Base-by-base conservation (phyloP, 2,113 vertebrate genomes). In the Cyprinodon brontotheroides region DNA sequence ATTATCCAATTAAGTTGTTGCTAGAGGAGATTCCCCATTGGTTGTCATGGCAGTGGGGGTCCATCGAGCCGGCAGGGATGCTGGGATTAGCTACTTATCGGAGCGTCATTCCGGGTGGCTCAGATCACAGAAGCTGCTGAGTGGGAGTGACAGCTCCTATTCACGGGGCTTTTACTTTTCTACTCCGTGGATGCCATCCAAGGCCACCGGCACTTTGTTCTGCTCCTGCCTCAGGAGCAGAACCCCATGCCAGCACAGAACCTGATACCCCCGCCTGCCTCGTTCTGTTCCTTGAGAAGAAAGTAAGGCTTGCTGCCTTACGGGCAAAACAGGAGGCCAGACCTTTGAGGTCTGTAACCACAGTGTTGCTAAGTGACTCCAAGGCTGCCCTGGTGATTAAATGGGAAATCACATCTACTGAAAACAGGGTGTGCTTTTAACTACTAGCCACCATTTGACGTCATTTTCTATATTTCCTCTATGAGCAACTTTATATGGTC, bases 1-100 rank as follows among this genome's bases (percentile, higher is more conserved):
- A 92, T 92, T 74, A 93, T 89, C 85, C 86, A 85, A 90, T 92
- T 90, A 90, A 87, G 91, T 84, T 83, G 83, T 91, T 79, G 82
- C 87, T 68, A 77, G 75, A 83, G 87, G 89, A 91, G 86, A 87
- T 83, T 85, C 88, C 84, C 86, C 86, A 64, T 66, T 0, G 45
- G 88, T 89, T 86, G 89, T 88, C 81, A 89, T 91, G 83, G 87
- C 75, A 80, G 86, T 50, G 69, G 80, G 76, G 89, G 81, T 88
- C 77, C 79, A 87, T 70, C 17, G 48, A 87, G 75, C 86, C 75
- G 71, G 75, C 62, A 3, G 85, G 89, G 87, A 83, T 85, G 82
- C 78, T 75, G 65, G 87, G 93, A 92, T 93, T 89, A 91, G 82
- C 85, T 83, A 89, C 82, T 90, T 91, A 91, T 87, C 83, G 65